Evolutionary conservation across 2,888 invertebrate species (phyloP).

Genomic region (Galerucella nymphaeae): DNA sequence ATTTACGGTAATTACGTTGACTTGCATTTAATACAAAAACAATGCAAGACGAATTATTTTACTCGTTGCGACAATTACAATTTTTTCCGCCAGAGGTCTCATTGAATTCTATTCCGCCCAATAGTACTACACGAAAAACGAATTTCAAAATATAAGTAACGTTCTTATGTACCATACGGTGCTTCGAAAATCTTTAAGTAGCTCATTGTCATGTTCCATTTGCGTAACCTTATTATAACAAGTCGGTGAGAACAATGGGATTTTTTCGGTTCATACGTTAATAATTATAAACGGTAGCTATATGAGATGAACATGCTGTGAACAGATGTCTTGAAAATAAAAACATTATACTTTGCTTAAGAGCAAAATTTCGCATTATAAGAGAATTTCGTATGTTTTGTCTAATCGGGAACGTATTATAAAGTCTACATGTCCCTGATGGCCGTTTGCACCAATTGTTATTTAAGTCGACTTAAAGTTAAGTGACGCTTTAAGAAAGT

Average conservation of each 20-base stretch:
- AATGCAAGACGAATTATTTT: too few relatives aligned
- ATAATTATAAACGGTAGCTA: constrained; percentile 1
- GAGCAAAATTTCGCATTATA: background rate
- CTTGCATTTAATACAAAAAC: too few relatives aligned
- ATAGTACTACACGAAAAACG: background rate
- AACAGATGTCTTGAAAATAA: constrained; percentile 5
- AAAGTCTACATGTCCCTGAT: too few relatives aligned
- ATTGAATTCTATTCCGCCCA: too few relatives aligned
- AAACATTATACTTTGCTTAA: background rate
- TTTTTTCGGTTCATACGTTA: background rate
- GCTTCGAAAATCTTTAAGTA: background rate
- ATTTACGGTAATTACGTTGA: too few relatives aligned
- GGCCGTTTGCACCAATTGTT: too few relatives aligned
- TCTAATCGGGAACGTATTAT: too few relatives aligned
- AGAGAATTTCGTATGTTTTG: too few relatives aligned
- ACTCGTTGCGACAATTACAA: too few relatives aligned
- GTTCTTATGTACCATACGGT: constrained; percentile 1
- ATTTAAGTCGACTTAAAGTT: too few relatives aligned
- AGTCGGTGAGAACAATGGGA: constrained; percentile 1
- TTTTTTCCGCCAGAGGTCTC: too few relatives aligned
- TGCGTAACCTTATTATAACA: constrained; percentile 4
- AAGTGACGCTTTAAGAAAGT: too few relatives aligned
- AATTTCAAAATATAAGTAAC: background rate
- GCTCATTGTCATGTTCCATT: constrained; percentile 7
- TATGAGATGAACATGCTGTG: constrained; percentile 7